Evolutionary conservation across 2,888 invertebrate species (phyloP).

Genomic region (Torymus tubicola): DNA sequence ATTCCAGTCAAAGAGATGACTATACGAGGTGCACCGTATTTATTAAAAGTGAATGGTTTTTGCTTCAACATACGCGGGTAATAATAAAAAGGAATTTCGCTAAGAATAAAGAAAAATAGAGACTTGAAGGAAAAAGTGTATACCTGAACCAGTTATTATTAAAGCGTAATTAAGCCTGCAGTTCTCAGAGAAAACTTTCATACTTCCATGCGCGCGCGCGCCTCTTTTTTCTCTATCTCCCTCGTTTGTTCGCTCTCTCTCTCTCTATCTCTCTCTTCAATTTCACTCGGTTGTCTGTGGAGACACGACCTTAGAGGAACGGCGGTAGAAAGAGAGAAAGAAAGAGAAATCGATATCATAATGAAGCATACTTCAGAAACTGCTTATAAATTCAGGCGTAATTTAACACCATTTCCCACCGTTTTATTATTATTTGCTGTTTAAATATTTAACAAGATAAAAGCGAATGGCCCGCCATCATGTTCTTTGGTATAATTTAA

Average conservation of each 20-base stretch:
- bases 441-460: neutral
- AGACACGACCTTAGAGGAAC: slow-evolving; percentile 2
- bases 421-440: slow-evolving; percentile 23
- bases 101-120: neutral
- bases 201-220: slow-evolving; percentile 26
- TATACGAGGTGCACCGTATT: slow-evolving; percentile 5
- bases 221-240: neutral
- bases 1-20: neutral
- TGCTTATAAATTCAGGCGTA: slow-evolving; percentile 51
- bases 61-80: slow-evolving; percentile 37
- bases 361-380: slow-evolving; percentile 51
- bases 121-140: neutral
- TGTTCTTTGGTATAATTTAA: too few relatives aligned
- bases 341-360: slow-evolving; percentile 46
- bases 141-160: slow-evolving; percentile 44
- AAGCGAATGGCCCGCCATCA: too few relatives aligned
- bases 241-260: neutral
- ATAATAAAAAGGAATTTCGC: slow-evolving; percentile 16
- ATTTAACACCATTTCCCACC: slow-evolving; percentile 19
- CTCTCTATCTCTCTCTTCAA: neutral
- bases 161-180: slow-evolving; percentile 43
- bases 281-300: slow-evolving; percentile 22
- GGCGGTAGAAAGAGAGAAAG: too few relatives aligned
- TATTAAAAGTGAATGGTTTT: slow-evolving; percentile 46
- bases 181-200: slow-evolving; percentile 36